phyloP scores from a whole-genome alignment of 2,888 invertebrate species.

The Pilophorus perplexus region DNA sequence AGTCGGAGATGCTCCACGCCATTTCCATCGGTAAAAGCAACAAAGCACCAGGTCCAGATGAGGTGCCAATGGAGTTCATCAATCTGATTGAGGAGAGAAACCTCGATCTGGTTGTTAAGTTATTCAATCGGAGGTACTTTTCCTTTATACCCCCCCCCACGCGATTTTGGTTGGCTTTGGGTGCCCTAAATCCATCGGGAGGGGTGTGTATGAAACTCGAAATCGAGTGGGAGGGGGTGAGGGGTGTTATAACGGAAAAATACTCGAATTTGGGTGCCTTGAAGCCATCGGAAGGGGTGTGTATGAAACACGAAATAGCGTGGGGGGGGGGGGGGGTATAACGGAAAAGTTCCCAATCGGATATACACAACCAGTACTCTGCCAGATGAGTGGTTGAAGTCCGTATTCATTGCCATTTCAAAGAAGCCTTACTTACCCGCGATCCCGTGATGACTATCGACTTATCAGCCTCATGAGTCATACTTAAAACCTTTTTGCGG shows the following conservation, averaged over 20 bases:
- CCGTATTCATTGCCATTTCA: slow-evolving; percentile 1
- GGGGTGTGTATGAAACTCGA: no score
- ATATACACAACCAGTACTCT: background rate
- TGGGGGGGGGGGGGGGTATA: no score
- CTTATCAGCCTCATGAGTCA: slow-evolving; percentile 11
- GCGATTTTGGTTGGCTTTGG: no score
- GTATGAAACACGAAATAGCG: no score
- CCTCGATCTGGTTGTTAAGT: slow-evolving; percentile 10
- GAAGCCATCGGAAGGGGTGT: no score
- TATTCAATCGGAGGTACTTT: slow-evolving; percentile 16
- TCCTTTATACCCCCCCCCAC: no score
- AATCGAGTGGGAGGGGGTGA: no score
- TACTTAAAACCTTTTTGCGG: background rate
- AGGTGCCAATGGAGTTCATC: slow-evolving; percentile 7
- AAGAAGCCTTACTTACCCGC: slow-evolving; percentile 2
- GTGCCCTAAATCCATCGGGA: no score
- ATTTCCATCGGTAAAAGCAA: slow-evolving; percentile 12
- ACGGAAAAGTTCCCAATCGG: no score
- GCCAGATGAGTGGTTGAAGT: slow-evolving; percentile 17
- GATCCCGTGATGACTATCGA: background rate
- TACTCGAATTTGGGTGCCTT: no score
- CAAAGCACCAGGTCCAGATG: slow-evolving; percentile 12
- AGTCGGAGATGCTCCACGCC: slow-evolving; percentile 13
- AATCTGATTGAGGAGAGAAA: background rate
- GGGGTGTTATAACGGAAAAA: no score